These are phyloP conservation scores for Hyperoplus immaculatus DNA, from an alignment of 2,797 vertebrate species.

Conservation along the genomic window DNA sequence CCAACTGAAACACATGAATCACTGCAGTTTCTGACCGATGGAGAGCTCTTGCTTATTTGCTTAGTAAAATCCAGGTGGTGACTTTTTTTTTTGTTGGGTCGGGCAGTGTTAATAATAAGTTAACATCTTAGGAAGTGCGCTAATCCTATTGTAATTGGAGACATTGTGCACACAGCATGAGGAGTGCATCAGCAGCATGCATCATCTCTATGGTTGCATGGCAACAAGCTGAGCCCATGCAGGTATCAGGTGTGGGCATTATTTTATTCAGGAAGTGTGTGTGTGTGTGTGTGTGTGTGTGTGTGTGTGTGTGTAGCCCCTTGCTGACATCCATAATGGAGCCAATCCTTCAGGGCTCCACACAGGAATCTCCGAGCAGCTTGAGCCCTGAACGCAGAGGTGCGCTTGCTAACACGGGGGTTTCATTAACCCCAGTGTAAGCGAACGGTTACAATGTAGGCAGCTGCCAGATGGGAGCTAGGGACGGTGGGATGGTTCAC, in stretches of 20 bases:
- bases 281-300: too few relatives aligned
- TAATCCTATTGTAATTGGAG: slow-evolving; percentile 75
- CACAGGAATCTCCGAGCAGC: slow-evolving; percentile 74
- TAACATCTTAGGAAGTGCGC: slow-evolving; percentile 61
- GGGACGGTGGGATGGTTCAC: slow-evolving; percentile 71
- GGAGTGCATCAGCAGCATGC: slow-evolving; percentile 55
- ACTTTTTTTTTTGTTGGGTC: too few relatives aligned
- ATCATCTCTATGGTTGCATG: slow-evolving; percentile 71
- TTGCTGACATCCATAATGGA: slow-evolving; percentile 79
- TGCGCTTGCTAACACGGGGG: slow-evolving; percentile 75
- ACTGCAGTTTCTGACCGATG: too few relatives aligned
- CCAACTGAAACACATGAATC: too few relatives aligned
- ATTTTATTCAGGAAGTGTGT: slow-evolving; percentile 75
- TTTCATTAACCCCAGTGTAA: slow-evolving; percentile 82
- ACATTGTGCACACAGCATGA: slow-evolving; percentile 72
- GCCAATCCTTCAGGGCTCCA: slow-evolving; percentile 81
- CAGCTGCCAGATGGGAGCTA: slow-evolving; percentile 81
- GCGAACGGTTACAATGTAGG: slow-evolving; percentile 74
- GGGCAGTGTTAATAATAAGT: slow-evolving; percentile 6
- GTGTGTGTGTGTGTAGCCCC: slow-evolving; percentile 56
- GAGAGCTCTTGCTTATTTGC: too few relatives aligned
- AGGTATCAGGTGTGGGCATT: slow-evolving; percentile 82
- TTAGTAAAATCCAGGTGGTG: too few relatives aligned
- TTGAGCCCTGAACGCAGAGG: slow-evolving; percentile 74
- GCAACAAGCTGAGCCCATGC: slow-evolving; percentile 73